Evolutionary conservation across 1,140 invertebrate genomes (phyloP), one percentile per base, ranked within the genome.

Genomic region (Drosophila arizonae): DNA sequence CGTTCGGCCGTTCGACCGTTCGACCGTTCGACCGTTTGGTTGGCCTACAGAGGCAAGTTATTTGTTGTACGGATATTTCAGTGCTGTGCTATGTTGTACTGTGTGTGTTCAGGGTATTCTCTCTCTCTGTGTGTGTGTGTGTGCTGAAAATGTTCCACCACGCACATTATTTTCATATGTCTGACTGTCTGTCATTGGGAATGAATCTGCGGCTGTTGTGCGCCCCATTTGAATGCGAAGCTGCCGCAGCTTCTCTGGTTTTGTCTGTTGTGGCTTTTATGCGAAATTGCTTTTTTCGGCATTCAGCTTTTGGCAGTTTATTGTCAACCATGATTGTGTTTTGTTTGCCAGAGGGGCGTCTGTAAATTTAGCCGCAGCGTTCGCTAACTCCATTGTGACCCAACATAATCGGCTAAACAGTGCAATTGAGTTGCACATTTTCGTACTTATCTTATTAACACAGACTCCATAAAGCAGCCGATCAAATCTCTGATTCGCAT

Each of bases 161-260:
- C 79, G 82, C 79, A 86, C 79, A 86, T 76, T 87, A 86, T 87
- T 82, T 86, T 85, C 82, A 81, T 78, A 81, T 86, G 71, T 72
- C 75, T 81, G 64, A 52, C 74, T 64, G 64, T 50, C 74, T 64
- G 75, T 58, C 81, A 73, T 66, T 79, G 64, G 71, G 43, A 77
- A 87, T 76, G 76, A 81, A 86, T 87, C 82, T 81, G 82, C 60
- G 81, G 68, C 61, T 69, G 58, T 64, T 74, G 57, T 67, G 68
- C 56, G 33, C 74, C 66, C 70, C 73, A 69, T 64, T 85, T 77
- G n/a, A 36, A 28, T 17, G 17, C 6, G 13, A 24, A 24, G 24
- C 11, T 24, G 24, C 50, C 66, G 70, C 69, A 48, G 51, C 6
- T 80, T 15, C 67, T 63, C 68, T 76, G 78, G 82, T 70, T 81